phyloP scores from a whole-genome alignment of 1,140 invertebrate genomes.

The Hylaeus anthracinus region DNA sequence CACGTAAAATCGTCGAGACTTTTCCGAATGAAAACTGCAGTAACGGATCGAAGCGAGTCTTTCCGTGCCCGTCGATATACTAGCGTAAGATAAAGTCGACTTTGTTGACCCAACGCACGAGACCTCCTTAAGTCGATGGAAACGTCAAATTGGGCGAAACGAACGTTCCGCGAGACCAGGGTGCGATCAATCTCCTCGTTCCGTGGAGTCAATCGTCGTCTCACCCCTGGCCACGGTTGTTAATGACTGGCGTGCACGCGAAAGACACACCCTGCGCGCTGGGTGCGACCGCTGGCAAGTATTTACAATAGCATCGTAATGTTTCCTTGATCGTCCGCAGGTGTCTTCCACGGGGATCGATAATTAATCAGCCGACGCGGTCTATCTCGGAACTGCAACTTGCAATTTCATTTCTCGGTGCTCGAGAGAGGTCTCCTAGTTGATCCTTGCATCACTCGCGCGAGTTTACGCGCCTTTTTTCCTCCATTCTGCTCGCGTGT shows the following conservation, averaged over 20 bases:
- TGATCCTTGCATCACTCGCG: too few species aligned
- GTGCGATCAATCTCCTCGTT: conserved; percentile 5
- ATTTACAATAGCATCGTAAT: conserved; percentile 30
- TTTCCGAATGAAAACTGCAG: too few species aligned
- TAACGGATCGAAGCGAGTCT: too few species aligned
- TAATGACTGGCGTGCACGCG: conserved; percentile 36
- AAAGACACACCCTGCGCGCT: conserved; percentile 49
- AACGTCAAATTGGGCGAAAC: neutral
- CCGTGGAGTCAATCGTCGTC: neutral
- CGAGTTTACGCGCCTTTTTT: too few species aligned
- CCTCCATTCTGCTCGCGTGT: too few species aligned
- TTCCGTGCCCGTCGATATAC: too few species aligned
- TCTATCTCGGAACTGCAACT: neutral
- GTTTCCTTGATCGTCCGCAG: conserved; percentile 36
- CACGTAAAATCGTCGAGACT: too few species aligned
- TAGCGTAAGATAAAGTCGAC: too few species aligned
- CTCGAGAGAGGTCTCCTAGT: too few species aligned
- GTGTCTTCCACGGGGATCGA: neutral
- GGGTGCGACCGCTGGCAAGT: conserved; percentile 34
- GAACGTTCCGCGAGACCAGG: neutral
- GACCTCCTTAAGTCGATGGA: too few species aligned
- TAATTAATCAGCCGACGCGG: conserved; percentile 10
- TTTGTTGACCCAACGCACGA: too few species aligned
- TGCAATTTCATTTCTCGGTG: conserved; percentile 1
- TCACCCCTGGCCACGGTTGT: neutral